Conservation (phyloP, 2,113 vertebrate species). For the Hucho hucho region DNA sequence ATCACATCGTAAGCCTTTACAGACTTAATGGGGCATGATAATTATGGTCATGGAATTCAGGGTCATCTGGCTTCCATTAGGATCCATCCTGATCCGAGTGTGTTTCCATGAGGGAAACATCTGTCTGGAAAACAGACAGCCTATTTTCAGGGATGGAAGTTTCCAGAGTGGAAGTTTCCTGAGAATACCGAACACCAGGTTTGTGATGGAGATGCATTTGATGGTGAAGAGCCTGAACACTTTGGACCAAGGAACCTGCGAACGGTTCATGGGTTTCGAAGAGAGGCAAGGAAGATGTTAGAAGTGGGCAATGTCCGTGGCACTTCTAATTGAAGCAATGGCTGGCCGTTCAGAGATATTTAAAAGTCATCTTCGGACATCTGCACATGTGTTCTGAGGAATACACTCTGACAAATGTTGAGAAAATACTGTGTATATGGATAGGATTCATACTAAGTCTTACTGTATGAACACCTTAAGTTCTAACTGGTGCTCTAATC, state of each 20-base stretch:
- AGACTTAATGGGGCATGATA: conserved; percentile 45
- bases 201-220: conserved; percentile 25
- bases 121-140: conserved; percentile 46
- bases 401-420: too few relatives aligned
- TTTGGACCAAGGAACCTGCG: conserved; percentile 27
- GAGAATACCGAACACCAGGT: neutral
- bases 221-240: conserved; percentile 3
- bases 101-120: conserved; percentile 49
- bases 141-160: conserved; percentile 43
- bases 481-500: too few relatives aligned
- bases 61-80: conserved; percentile 65
- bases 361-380: too few relatives aligned
- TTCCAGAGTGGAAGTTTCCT: conserved; percentile 50
- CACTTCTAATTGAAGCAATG: neutral
- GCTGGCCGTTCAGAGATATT: neutral
- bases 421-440: too few relatives aligned
- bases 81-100: conserved; percentile 16
- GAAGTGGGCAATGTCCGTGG: neutral
- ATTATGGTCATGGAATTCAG: conserved; percentile 55
- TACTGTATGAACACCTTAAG: too few relatives aligned
- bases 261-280: conserved; percentile 10
- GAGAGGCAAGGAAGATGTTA: neutral
- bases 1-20: conserved; percentile 36
- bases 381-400: too few relatives aligned
- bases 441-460: too few relatives aligned